These are phyloP conservation scores for Dione vanillae DNA, from an alignment of 2,888 invertebrate genomes.

Conservation along the genomic window DNA sequence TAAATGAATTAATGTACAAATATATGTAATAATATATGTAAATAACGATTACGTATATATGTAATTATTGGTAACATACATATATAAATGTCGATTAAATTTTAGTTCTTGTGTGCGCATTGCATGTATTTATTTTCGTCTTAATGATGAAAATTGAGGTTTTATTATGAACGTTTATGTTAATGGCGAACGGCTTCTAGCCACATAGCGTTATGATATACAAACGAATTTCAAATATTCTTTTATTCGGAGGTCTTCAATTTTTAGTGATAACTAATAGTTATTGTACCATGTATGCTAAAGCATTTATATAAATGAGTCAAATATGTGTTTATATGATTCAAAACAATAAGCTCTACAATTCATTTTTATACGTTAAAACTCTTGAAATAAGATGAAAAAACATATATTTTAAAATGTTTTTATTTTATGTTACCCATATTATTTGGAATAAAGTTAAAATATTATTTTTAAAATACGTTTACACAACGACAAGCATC, in stretches of 20 bases:
- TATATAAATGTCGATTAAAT: background rate
- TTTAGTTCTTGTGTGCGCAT: background rate
- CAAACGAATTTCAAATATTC: too few species aligned
- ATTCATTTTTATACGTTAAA: too few species aligned
- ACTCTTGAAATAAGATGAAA: too few species aligned
- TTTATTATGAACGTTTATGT: background rate
- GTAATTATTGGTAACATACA: background rate
- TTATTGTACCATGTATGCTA: too few species aligned
- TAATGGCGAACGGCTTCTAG: background rate
- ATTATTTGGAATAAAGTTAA: background rate
- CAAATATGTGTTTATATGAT: too few species aligned
- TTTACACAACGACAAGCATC: background rate
- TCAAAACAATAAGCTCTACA: too few species aligned
- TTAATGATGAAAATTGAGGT: background rate
- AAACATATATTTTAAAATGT: background rate
- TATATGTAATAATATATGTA: too few species aligned
- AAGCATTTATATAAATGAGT: too few species aligned
- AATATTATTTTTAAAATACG: background rate
- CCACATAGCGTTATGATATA: background rate
- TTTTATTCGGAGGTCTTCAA: too few species aligned
- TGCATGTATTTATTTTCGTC: background rate
- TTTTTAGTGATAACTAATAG: too few species aligned
- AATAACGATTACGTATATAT: background rate
- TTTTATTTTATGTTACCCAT: background rate
- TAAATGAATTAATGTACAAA: background rate